Evolutionary conservation across 2,797 vertebrate species (phyloP).

Genomic region (Dallia pectoralis): DNA sequence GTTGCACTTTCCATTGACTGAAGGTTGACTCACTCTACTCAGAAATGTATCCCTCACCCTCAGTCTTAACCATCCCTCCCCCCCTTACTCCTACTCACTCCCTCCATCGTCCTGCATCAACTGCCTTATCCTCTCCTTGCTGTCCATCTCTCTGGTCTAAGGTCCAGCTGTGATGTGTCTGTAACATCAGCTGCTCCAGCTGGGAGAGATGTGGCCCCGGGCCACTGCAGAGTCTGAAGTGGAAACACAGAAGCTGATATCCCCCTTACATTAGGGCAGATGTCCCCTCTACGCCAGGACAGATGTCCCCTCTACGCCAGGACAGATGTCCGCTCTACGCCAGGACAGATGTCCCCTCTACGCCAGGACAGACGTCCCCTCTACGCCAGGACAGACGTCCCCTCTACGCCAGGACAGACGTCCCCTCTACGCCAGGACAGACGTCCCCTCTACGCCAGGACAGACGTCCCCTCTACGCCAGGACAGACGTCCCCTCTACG

Average conservation of each 20-base stretch:
- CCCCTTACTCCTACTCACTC: not conserved
- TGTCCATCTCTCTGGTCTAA: slow-evolving; percentile 9
- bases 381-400: too few species aligned
- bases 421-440: too few species aligned
- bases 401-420: too few species aligned
- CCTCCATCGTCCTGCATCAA: not conserved
- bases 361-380: too few species aligned
- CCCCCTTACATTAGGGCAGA: not conserved
- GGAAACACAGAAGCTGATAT: slow-evolving; percentile 14
- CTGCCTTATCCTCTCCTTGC: not conserved
- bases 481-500: too few species aligned
- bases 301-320: not conserved
- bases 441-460: too few species aligned
- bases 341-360: too few species aligned
- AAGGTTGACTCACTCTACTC: not conserved
- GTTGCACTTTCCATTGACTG: not conserved
- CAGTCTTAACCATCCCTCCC: slow-evolving; percentile 5
- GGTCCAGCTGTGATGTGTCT: slow-evolving; percentile 31
- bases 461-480: too few species aligned
- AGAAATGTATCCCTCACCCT: too few species aligned
- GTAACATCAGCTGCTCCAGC: slow-evolving; percentile 32
- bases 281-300: not conserved
- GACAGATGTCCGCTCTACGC: too few species aligned
- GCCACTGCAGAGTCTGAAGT: slow-evolving; percentile 28
- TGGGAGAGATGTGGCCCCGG: slow-evolving; percentile 30